These are phyloP conservation scores for Clarias macrocephalus DNA, from an alignment of 2,113 vertebrate species.

Conservation along the genomic window DNA sequence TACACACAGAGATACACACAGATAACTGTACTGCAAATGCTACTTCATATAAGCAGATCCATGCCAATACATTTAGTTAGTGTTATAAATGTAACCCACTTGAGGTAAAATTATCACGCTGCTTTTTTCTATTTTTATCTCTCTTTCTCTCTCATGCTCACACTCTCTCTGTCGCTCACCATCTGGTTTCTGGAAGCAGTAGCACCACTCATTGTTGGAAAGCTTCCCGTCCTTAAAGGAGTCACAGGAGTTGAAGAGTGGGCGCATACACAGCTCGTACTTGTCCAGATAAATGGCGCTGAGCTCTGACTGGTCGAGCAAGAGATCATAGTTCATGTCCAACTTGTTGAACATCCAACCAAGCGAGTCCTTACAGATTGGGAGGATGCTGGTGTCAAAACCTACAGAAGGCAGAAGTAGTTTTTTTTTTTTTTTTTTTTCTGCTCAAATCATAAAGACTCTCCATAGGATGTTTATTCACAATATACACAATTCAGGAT, in stretches of 20 bases:
- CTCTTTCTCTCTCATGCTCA: constrained; percentile 50
- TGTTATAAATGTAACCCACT: neutral
- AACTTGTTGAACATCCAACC: constrained; percentile 99
- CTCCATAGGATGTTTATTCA: neutral
- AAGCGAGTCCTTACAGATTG: constrained; percentile 96
- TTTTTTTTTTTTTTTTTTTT: constrained; percentile 53
- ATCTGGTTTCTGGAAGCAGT: constrained; percentile 84
- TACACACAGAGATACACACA: neutral
- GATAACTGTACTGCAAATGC: too few species aligned
- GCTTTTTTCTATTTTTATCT: neutral
- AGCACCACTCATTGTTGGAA: constrained; percentile 86
- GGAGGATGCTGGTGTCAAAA: constrained; percentile 96
- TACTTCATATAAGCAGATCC: neutral
- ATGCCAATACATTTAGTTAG: constrained; percentile 3
- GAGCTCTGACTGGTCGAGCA: constrained; percentile 93
- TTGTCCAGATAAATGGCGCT: constrained; percentile 94
- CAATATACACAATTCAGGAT: neutral
- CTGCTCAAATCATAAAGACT: constrained; percentile 20
- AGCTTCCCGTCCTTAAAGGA: constrained; percentile 90
- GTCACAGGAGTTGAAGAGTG: constrained; percentile 79
- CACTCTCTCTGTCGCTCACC: constrained; percentile 65
- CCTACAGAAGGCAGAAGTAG: constrained; percentile 59
- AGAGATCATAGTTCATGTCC: constrained; percentile 96
- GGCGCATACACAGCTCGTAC: constrained; percentile 92
- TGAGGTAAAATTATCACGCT: neutral